Evolutionary conservation across 2,888 invertebrate species (phyloP).

Genomic region (Erebia ligea): DNA sequence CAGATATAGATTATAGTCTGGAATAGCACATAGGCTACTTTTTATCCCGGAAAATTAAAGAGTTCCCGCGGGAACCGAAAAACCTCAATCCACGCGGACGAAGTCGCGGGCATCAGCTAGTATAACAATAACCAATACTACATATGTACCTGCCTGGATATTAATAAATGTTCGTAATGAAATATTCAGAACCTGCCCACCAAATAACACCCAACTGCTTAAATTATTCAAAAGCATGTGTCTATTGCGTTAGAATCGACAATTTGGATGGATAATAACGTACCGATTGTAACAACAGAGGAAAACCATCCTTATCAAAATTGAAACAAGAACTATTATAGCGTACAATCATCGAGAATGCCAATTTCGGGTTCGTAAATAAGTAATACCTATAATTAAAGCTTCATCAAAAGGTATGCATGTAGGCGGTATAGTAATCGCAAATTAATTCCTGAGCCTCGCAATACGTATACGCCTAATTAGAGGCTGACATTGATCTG

Average conservation of each 20-base stretch:
- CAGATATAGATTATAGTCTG: too few relatives aligned
- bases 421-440: conserved; percentile 12
- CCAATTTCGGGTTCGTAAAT: conserved; percentile 23
- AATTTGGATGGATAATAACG: conserved; percentile 18
- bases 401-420: conserved; percentile 7
- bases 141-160: too few relatives aligned
- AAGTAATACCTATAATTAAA: conserved; percentile 22
- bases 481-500: background rate
- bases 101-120: too few relatives aligned
- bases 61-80: too few relatives aligned
- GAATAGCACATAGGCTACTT: too few relatives aligned
- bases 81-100: too few relatives aligned
- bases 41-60: too few relatives aligned
- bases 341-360: background rate
- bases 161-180: too few relatives aligned
- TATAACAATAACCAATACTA: too few relatives aligned
- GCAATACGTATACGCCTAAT: background rate
- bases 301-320: background rate
- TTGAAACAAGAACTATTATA: background rate
- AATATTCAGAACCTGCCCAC: conserved; percentile 5
- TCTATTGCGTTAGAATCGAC: conserved; percentile 24
- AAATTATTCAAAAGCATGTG: conserved; percentile 24
- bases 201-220: conserved; percentile 14
- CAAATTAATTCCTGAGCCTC: background rate
- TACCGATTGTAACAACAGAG: background rate